These are phyloP conservation scores for Beris morrisii DNA, from an alignment of 2,888 invertebrate genomes.

Conservation along the genomic window DNA sequence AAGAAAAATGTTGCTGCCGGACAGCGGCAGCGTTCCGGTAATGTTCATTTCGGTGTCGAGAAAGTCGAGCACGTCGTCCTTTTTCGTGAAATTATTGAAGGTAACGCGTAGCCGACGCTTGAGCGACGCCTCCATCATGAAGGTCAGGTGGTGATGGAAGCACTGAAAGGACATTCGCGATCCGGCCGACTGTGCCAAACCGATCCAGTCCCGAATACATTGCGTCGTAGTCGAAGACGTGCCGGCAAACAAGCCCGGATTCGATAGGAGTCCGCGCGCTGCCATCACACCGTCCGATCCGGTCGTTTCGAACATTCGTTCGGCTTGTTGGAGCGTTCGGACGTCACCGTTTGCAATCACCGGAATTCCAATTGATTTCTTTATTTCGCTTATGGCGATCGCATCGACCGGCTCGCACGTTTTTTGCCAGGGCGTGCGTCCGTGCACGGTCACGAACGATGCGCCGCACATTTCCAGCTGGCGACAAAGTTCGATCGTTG, in stretches of 20 bases:
- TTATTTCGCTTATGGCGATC: constrained; percentile 70
- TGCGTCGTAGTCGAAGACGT: constrained; percentile 67
- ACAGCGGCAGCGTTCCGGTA: constrained; percentile 33
- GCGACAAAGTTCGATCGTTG: constrained; percentile 78
- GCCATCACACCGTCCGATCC: constrained; percentile 87
- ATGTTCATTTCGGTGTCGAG: constrained; percentile 63
- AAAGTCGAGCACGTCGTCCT: constrained; percentile 70
- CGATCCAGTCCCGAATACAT: constrained; percentile 82
- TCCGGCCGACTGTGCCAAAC: constrained; percentile 64
- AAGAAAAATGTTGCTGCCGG: too few relatives aligned
- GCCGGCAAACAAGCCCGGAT: constrained; percentile 88
- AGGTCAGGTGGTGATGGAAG: constrained; percentile 95
- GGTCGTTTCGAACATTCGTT: constrained; percentile 65
- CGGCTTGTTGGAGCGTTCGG: constrained; percentile 71
- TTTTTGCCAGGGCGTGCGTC: constrained; percentile 82
- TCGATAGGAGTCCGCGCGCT: constrained; percentile 85
- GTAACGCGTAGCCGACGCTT: constrained; percentile 70
- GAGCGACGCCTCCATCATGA: constrained; percentile 87
- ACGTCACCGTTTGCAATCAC: constrained; percentile 93
- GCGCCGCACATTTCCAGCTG: constrained; percentile 83
- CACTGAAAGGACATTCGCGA: constrained; percentile 74
- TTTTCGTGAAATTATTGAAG: constrained; percentile 76
- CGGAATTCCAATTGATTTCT: constrained; percentile 74
- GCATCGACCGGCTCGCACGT: constrained; percentile 72
- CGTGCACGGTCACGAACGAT: constrained; percentile 88